Base-by-base conservation (phyloP, 2,797 vertebrate genomes). In the Helicolenus hilgendorfi region DNA sequence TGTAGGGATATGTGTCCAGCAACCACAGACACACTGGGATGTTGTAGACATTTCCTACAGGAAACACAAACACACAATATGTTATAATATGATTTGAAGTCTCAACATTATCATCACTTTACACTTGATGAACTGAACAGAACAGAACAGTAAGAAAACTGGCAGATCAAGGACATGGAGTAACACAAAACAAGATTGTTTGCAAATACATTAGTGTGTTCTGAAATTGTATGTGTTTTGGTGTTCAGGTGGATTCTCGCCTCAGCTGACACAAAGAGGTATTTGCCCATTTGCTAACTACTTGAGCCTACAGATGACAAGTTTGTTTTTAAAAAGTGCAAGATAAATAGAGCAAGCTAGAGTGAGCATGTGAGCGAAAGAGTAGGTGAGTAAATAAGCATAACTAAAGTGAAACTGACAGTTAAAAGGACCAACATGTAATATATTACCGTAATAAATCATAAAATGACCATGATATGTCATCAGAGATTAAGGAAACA, bases 11-110 rank as follows among this genome's bases (percentile, higher is more conserved):
- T 2, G 98, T 99, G 95, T 99, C 99, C 96, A 99, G 95, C 83
- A 99, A 95, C 99, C 99, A 99, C 71, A 99, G 95, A 91, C 99
- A 99, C 90, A 99, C 98, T 15, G 99, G 99, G 89, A 99, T 99
- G 96, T 99, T 99, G 89, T 99, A 99, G 33, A 97, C 96, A 91
- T 98, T 99, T 92, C 99, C 99, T 99, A 83, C 14, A 72, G 10
- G 15, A 76, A 80, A 84, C 3, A 86, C 27, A 87, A 9, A 86
- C 7, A 75, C 15, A 85, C 2, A 70, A 8, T 9, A 27, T 24
- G 29, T 56, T 53, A 33, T 55, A 35, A 38, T 35, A 35, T 10
- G 1, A 49, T 22, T 49, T 62, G 15, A 45, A 75, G 11, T 49
- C 24, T 56, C n/a, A 80, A 18, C 24, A 65, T 65, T 55, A 2